A percentile compares a stretch with the other conserved stretches of the same genome.
These are phyloP conservation scores for Heliconius eleuchia DNA, from an alignment of 1,140 invertebrate species.

Conservation along the genomic window DNA sequence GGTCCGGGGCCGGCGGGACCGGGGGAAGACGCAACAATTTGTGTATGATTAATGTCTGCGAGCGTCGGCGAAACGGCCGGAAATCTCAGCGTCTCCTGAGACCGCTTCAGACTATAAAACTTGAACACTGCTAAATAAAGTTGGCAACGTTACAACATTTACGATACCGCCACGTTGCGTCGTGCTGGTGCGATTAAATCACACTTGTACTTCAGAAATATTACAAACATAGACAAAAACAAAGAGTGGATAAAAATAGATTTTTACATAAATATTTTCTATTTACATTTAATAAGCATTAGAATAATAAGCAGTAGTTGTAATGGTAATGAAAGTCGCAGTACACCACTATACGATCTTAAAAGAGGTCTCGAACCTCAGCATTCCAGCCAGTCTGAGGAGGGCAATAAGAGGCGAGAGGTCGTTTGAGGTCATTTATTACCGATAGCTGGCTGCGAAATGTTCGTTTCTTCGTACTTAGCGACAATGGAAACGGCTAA, in stretches of 20 bases:
- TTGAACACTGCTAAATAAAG: constrained; percentile 37
- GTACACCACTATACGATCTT: constrained; percentile 18
- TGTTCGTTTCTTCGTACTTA: constrained; percentile 42
- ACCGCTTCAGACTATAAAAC: constrained; percentile 59
- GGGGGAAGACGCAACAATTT: constrained; percentile 55
- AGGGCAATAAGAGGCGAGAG: constrained; percentile 32
- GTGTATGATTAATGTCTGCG: constrained; percentile 68
- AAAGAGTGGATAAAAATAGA: too few species aligned
- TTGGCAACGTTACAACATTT: constrained; percentile 27
- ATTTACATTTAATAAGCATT: too few species aligned
- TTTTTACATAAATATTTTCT: too few species aligned
- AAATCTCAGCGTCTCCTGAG: constrained; percentile 59
- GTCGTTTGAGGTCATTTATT: constrained; percentile 43
- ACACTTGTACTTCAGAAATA: background rate
- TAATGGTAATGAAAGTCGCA: constrained; percentile 24
- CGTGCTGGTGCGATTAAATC: background rate
- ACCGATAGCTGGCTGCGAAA: constrained; percentile 40
- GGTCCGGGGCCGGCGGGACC: constrained; percentile 20
- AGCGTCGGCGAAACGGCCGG: constrained; percentile 37
- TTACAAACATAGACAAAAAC: background rate
- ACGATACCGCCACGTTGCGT: background rate
- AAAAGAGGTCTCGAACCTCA: constrained; percentile 19
- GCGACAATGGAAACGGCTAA: constrained; percentile 42
- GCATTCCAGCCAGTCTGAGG: constrained; percentile 29
- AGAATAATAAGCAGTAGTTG: background rate